Evolutionary conservation across 2,113 vertebrate genomes (phyloP).

Genomic region (Orycteropus afer): DNA sequence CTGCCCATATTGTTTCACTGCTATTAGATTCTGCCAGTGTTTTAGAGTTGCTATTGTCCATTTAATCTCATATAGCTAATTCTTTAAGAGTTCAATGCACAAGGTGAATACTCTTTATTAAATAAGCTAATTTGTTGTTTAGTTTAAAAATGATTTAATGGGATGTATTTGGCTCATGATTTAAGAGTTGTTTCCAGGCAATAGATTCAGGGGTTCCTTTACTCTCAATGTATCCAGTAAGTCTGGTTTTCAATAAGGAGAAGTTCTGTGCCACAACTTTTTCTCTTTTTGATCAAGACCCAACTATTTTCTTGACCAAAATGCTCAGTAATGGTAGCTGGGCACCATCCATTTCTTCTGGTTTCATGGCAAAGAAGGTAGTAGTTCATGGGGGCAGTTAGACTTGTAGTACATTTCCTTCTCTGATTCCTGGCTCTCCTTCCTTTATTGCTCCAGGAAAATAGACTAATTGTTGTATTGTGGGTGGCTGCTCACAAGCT

Average conservation of each 20-base stretch:
- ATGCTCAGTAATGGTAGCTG: background rate
- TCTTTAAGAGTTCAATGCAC: background rate
- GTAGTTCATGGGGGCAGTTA: background rate
- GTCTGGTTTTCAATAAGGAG: background rate
- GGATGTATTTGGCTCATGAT: background rate
- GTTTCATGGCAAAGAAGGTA: background rate
- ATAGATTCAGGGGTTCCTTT: background rate
- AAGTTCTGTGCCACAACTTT: background rate
- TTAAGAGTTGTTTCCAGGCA: background rate
- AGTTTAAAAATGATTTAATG: background rate
- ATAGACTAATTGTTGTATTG: background rate
- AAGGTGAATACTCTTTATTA: background rate
- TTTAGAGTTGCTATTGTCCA: background rate
- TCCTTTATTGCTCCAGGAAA: background rate
- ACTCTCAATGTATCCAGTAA: background rate
- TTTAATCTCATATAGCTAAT: background rate
- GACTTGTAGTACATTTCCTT: background rate
- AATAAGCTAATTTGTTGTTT: background rate
- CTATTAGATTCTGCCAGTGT: background rate
- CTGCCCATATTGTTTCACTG: background rate
- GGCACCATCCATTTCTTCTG: background rate
- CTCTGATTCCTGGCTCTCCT: background rate
- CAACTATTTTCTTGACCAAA: background rate
- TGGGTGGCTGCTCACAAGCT: background rate
- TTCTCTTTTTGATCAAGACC: background rate